Conservation (phyloP, 1,140 invertebrate species). For the Drosophila pallidifrons region DNA sequence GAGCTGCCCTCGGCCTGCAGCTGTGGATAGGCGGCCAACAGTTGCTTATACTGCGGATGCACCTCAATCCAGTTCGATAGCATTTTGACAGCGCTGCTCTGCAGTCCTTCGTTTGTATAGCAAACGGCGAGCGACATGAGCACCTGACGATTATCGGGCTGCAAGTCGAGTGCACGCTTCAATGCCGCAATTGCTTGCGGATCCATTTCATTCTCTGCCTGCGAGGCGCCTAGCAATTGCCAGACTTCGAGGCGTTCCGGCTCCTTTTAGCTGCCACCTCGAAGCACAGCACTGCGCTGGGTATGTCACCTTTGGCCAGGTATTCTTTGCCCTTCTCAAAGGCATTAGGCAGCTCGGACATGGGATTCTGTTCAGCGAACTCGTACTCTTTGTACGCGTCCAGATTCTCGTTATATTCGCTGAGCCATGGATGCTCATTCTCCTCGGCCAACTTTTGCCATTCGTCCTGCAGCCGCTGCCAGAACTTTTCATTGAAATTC, state of each 20-base stretch:
- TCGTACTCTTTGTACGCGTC: conserved; percentile 91
- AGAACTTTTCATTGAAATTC: conserved; percentile 88
- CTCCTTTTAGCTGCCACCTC: conserved; percentile 97
- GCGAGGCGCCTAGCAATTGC: conserved; percentile 93
- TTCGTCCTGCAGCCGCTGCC: conserved; percentile 91
- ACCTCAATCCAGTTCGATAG: conserved; percentile 93
- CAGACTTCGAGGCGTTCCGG: conserved; percentile 93
- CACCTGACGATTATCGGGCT: conserved; percentile 93
- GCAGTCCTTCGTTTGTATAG: conserved; percentile 97
- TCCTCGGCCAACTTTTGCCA: conserved; percentile 90
- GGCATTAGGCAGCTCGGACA: conserved; percentile 92
- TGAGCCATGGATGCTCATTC: conserved; percentile 88
- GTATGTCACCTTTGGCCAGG: conserved; percentile 94
- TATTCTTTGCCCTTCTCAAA: conserved; percentile 94
- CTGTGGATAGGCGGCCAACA: conserved; percentile 87
- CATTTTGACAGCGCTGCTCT: conserved; percentile 90
- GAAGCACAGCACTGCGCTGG: conserved; percentile 97
- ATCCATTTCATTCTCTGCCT: conserved; percentile 93
- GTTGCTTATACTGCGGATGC: conserved; percentile 93
- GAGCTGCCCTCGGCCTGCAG: conserved; percentile 38
- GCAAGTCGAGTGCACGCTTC: conserved; percentile 93
- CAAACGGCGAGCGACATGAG: conserved; percentile 96
- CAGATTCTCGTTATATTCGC: conserved; percentile 88
- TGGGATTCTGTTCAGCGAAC: conserved; percentile 95
- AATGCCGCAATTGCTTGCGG: conserved; percentile 95